Percentiles rank a stretch among this genome's conserved stretches.
Conservation (phyloP, 2,888 invertebrate species). For the Agrotis ipsilon region DNA sequence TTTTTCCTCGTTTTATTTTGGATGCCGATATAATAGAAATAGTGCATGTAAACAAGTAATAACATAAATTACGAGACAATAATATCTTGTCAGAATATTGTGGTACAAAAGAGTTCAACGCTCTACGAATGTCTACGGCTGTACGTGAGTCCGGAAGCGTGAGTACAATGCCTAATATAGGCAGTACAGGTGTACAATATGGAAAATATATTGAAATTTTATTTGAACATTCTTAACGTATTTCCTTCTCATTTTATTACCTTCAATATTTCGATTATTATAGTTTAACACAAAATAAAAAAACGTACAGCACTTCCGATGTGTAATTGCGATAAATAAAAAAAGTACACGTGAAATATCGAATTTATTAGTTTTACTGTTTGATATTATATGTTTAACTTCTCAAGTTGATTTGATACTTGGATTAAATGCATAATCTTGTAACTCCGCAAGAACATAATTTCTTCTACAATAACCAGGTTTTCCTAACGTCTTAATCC, state of each 20-base stretch:
- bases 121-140: slow-evolving; percentile 65
- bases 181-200: slow-evolving; percentile 21
- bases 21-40: neutral
- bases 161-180: slow-evolving; percentile 57
- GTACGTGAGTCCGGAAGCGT: slow-evolving; percentile 67
- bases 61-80: slow-evolving; percentile 30
- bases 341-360: neutral
- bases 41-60: slow-evolving; percentile 37
- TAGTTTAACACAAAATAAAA: neutral
- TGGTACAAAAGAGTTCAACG: slow-evolving; percentile 86
- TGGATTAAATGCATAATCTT: neutral
- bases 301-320: neutral
- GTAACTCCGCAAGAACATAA: slow-evolving; percentile 1
- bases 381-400: neutral
- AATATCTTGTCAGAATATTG: slow-evolving; percentile 56
- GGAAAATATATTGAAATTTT: slow-evolving; percentile 17
- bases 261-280: slow-evolving; percentile 12
- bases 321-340: neutral
- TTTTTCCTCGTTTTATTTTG: slow-evolving; percentile 8
- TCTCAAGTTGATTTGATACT: neutral
- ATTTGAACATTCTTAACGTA: slow-evolving; percentile 21
- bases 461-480: neutral
- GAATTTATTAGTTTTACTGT: neutral
- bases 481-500: neutral
- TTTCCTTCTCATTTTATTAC: neutral